Evolutionary conservation across 2,888 invertebrate species (phyloP), one percentile per base, ranked within the genome.

Genomic region (Ctena decussata): DNA sequence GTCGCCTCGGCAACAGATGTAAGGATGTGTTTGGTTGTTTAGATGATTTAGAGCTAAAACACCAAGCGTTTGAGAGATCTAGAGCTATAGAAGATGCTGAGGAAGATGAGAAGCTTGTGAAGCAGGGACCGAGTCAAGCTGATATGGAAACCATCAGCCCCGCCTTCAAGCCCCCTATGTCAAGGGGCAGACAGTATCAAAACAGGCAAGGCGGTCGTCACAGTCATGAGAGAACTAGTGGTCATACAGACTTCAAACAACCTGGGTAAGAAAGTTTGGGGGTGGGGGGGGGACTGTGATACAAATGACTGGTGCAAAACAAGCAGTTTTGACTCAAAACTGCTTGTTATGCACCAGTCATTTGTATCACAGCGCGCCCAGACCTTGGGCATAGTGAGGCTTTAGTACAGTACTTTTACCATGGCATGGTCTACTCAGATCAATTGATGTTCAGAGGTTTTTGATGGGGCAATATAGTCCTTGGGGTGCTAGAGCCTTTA

Each of bases 1-100:
- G 39, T 18, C 15, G 65, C 21, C 75, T 86, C 11, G 82, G 72
- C 35, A 77, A 83, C 75, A 86, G 86, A 73, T 89, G 89, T 71
- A 89, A 89, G 46, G 89, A 92, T 84, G 88, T 93, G n/a, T 93
- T 93, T 80, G 87, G 88, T 53, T 83, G 87, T 57, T 72, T 93
- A 27, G 87, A 91, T 70, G 89, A 77, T 15, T 57, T 93, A 32
- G 94, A 94, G 78, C 80, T 88, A 12, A 92, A 93, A 60, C 93
- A 94, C 77, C 74, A 89, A 65, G 91, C 89, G 15, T 89, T 87
- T 82, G 89, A 93, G 76, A 86, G 85, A 76, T 71, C 84, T 15
- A 80, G 87, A 82, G 76, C 79, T 46, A 65, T 72, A 27, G 86
- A 82, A 32, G 86, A 87, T 85, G 86, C 83, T 8, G 86, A 79